Evolutionary conservation across 1,140 invertebrate genomes (phyloP).

Genomic region (Achroia grisella): DNA sequence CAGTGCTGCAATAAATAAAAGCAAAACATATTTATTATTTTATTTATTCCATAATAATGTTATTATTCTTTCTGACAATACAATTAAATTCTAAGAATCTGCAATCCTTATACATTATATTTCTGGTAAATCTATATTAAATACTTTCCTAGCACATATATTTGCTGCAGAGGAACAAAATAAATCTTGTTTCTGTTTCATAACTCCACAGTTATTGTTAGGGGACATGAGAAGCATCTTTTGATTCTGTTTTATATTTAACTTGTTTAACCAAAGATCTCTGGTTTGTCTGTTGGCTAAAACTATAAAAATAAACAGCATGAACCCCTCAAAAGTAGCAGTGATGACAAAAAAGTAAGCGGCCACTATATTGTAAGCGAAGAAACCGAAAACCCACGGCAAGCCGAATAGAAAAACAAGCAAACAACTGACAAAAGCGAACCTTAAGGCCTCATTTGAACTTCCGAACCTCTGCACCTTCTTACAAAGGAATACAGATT

Average conservation of each 20-base stretch:
- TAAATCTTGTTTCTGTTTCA: too few relatives aligned
- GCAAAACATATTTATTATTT: too few relatives aligned
- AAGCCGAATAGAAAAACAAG: constrained; percentile 71
- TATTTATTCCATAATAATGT: too few relatives aligned
- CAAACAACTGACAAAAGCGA: constrained; percentile 63
- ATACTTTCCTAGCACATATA: too few relatives aligned
- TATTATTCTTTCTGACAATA: too few relatives aligned
- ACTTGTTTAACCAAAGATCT: constrained; percentile 66
- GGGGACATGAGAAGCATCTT: constrained; percentile 63
- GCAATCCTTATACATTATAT: too few relatives aligned
- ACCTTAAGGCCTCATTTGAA: constrained; percentile 54
- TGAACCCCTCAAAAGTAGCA: constrained; percentile 69
- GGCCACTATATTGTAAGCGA: constrained; percentile 51
- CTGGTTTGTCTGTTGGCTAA: constrained; percentile 70
- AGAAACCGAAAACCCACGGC: constrained; percentile 70
- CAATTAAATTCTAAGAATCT: too few relatives aligned
- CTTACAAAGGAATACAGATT: constrained; percentile 63
- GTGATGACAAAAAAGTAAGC: constrained; percentile 70
- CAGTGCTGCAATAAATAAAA: too few relatives aligned
- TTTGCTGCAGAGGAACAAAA: too few relatives aligned
- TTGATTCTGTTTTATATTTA: constrained; percentile 60
- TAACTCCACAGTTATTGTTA: constrained; percentile 37
- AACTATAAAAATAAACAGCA: constrained; percentile 73
- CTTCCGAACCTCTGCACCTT: constrained; percentile 62
- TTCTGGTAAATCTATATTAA: too few relatives aligned